Conservation (phyloP, 2,113 vertebrate species). For the Hippocampus comes region DNA sequence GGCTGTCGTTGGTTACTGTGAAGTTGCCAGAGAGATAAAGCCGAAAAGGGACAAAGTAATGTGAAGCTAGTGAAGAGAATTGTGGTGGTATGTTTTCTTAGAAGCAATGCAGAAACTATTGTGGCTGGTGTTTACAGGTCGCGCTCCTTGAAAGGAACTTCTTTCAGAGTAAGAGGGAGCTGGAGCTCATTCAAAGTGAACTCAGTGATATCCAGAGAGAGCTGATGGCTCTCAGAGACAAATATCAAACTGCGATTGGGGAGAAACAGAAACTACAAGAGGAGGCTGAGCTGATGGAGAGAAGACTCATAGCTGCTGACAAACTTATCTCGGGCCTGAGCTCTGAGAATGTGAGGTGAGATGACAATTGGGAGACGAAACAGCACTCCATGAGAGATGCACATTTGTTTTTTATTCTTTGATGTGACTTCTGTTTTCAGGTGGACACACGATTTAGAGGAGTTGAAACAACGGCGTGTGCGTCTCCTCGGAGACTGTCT, state of each 20-base stretch:
- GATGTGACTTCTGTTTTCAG: constrained; percentile 54
- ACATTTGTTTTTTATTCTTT: neutral
- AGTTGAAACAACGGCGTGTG: constrained; percentile 77
- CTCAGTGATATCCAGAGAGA: constrained; percentile 79
- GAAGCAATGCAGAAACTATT: neutral
- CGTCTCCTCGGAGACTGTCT: constrained; percentile 90
- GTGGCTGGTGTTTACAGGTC: constrained; percentile 70
- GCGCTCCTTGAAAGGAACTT: constrained; percentile 86
- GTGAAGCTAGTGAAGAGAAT: neutral
- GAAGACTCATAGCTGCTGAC: constrained; percentile 85
- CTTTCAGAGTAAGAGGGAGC: constrained; percentile 80
- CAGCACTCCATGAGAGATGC: neutral
- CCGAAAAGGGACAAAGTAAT: constrained; percentile 92
- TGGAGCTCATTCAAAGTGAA: constrained; percentile 85
- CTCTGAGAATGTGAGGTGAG: constrained; percentile 88
- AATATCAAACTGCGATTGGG: constrained; percentile 79
- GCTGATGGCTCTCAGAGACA: constrained; percentile 78
- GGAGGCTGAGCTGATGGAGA: constrained; percentile 91
- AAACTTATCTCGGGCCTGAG: constrained; percentile 91
- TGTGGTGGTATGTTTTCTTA: neutral
- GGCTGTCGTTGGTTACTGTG: constrained; percentile 90
- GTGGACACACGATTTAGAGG: constrained; percentile 86
- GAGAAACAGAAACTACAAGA: constrained; percentile 87
- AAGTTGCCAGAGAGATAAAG: constrained; percentile 85
- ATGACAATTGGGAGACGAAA: neutral